Conservation (phyloP, 1,140 invertebrate genomes). For the Stenopsyche tienmushanensis region DNA sequence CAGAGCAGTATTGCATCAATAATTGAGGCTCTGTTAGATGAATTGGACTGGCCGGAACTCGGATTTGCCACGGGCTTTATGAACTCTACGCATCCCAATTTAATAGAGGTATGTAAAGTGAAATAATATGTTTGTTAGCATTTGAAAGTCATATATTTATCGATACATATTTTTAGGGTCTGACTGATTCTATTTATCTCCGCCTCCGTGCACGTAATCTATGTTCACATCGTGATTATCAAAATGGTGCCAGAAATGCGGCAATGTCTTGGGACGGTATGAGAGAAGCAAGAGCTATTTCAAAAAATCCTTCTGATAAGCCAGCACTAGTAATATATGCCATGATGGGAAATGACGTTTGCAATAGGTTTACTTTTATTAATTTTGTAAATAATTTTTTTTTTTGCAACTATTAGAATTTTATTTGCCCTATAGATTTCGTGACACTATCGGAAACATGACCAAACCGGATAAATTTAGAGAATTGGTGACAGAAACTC, state of each 20-base stretch:
- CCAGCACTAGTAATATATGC: conserved; percentile 54
- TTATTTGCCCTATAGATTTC: conserved; percentile 44
- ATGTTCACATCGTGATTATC: conserved; percentile 59
- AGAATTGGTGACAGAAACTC: conserved; percentile 46
- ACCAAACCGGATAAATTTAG: conserved; percentile 48
- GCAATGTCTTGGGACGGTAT: conserved; percentile 42
- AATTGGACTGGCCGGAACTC: conserved; percentile 58
- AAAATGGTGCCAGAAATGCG: conserved; percentile 57
- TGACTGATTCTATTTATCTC: conserved; percentile 44
- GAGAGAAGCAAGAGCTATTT: conserved; percentile 44
- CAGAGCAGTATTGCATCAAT: conserved; percentile 32
- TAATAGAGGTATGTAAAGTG: conserved; percentile 28
- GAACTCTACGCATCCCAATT: conserved; percentile 38
- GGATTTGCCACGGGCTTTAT: conserved; percentile 53
- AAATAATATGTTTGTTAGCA: conserved; percentile 22
- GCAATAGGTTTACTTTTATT: conserved; percentile 49
- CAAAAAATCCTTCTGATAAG: conserved; percentile 49
- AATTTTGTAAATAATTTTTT: conserved; percentile 3
- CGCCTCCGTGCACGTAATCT: conserved; percentile 45
- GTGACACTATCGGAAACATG: conserved; percentile 51
- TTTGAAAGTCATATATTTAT: not conserved
- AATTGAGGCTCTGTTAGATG: conserved; percentile 48
- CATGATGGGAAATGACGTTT: conserved; percentile 58
- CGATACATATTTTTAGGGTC: conserved; percentile 33
- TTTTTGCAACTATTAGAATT: conserved; percentile 11